phyloP scores from a whole-genome alignment of 2,888 invertebrate genomes.

The Drosophila eohydei region DNA sequence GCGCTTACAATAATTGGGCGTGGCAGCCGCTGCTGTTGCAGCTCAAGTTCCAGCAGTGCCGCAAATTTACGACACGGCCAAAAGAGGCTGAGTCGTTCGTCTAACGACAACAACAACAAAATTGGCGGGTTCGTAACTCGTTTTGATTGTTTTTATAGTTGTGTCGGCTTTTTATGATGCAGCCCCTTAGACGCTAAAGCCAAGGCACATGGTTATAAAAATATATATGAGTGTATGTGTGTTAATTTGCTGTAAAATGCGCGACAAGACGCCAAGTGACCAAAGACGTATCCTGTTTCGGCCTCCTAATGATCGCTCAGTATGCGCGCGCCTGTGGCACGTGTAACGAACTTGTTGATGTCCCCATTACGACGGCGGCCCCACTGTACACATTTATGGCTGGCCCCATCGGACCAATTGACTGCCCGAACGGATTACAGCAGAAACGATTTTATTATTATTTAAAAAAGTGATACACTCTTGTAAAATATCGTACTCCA shows the following conservation, averaged over 20 bases:
- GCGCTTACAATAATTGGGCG: conserved; percentile 48
- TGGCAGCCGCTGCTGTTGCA: conserved; percentile 44
- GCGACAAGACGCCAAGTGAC: conserved; percentile 63
- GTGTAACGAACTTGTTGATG: conserved; percentile 33
- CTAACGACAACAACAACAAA: conserved; percentile 45
- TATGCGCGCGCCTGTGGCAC: conserved; percentile 20
- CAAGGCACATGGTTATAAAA: conserved; percentile 63
- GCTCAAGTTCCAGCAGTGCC: conserved; percentile 58
- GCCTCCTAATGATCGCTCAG: conserved; percentile 55
- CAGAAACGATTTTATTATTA: not conserved
- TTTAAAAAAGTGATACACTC: not conserved
- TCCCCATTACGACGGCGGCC: conserved; percentile 3
- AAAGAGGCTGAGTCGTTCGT: conserved; percentile 15
- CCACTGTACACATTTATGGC: conserved; percentile 6
- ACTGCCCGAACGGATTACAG: not conserved
- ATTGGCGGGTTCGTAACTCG: conserved; percentile 72
- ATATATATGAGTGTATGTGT: conserved; percentile 60
- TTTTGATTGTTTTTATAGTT: conserved; percentile 78
- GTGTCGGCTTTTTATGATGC: conserved; percentile 63
- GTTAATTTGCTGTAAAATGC: conserved; percentile 74
- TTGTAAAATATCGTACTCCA: no score
- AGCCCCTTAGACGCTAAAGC: not conserved
- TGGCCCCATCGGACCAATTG: not conserved
- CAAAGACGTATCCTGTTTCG: conserved; percentile 25
- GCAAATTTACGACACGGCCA: conserved; percentile 64